Percentiles rank a stretch among this genome's conserved stretches.
Conservation (phyloP, 1,140 invertebrate species). For the Cephus cinctus region DNA sequence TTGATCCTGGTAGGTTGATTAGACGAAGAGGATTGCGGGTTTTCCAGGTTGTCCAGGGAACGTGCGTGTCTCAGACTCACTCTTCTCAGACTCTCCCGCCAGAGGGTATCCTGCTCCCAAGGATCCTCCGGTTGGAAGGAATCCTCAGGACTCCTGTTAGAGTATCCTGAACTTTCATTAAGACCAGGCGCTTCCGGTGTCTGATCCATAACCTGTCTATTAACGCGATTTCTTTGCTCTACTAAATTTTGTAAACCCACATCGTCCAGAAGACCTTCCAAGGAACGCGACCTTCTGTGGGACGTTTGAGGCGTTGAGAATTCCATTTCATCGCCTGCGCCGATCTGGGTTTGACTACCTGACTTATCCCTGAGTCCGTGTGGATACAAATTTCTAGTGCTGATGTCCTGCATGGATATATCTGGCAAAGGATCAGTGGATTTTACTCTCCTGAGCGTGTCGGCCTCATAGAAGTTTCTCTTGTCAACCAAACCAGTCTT, state of each 20-base stretch:
- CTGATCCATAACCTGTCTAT: slow-evolving; percentile 18
- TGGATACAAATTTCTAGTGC: slow-evolving; percentile 58
- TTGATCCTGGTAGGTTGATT: not conserved
- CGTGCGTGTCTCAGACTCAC: slow-evolving; percentile 78
- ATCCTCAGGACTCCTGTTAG: slow-evolving; percentile 8
- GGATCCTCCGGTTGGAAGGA: slow-evolving; percentile 63
- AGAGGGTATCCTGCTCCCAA: slow-evolving; percentile 80
- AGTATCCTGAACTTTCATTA: slow-evolving; percentile 21
- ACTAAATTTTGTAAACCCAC: slow-evolving; percentile 48
- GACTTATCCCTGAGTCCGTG: slow-evolving; percentile 52
- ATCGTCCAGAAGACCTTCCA: slow-evolving; percentile 66
- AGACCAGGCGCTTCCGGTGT: slow-evolving; percentile 28
- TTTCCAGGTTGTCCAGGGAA: slow-evolving; percentile 76
- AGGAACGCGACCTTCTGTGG: slow-evolving; percentile 58
- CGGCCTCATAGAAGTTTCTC: slow-evolving; percentile 75
- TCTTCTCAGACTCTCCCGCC: slow-evolving; percentile 75
- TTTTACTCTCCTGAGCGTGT: slow-evolving; percentile 63
- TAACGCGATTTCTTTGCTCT: slow-evolving; percentile 32
- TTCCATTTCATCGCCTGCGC: not conserved
- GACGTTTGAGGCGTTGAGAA: slow-evolving; percentile 21
- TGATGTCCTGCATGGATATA: slow-evolving; percentile 30
- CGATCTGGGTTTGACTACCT: slow-evolving; percentile 14
- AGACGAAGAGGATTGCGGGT: slow-evolving; percentile 21
- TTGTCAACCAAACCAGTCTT: slow-evolving; percentile 66
- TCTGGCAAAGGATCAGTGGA: slow-evolving; percentile 43